phyloP scores from a whole-genome alignment of 2,888 invertebrate genomes.

The Drosophila recens region DNA sequence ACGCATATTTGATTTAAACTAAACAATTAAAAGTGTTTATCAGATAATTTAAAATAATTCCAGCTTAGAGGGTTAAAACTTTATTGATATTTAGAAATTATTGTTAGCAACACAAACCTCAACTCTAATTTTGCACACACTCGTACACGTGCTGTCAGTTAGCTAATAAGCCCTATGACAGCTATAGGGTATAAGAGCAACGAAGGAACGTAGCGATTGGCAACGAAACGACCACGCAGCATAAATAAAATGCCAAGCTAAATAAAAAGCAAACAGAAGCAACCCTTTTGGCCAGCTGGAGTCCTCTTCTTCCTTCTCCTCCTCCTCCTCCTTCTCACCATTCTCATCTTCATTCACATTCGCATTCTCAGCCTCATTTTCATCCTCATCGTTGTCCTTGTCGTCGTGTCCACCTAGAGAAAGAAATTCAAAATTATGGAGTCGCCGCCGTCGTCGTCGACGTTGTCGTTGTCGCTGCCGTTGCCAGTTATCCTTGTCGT shows the following conservation, averaged over 20 bases:
- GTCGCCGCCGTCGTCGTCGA: conserved; percentile 36
- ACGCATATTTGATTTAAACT: too few species aligned
- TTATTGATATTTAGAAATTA: too few species aligned
- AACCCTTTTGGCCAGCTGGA: conserved; percentile 68
- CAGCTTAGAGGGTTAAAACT: neutral
- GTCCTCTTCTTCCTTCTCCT: neutral
- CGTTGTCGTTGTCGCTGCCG: conserved; percentile 11
- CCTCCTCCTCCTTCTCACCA: neutral
- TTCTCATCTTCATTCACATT: neutral
- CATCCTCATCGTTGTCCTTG: conserved; percentile 26
- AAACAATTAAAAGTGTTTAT: too few species aligned
- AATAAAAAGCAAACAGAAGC: conserved; percentile 66
- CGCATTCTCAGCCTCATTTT: conserved; percentile 5
- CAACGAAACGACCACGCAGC: conserved; percentile 78
- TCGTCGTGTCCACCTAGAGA: conserved; percentile 49
- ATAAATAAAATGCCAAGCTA: conserved; percentile 81
- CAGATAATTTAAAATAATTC: too few species aligned
- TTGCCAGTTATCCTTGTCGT: conserved; percentile 29
- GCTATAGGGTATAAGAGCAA: conserved; percentile 30
- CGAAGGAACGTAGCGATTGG: conserved; percentile 41
- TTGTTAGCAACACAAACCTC: too few species aligned
- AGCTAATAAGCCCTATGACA: conserved; percentile 26
- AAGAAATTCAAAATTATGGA: conserved; percentile 79
- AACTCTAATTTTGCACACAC: too few species aligned
- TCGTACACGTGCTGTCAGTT: neutral